These are phyloP conservation scores for Perca schrenkii DNA, from an alignment of 2,113 vertebrate species.

Conservation along the genomic window DNA sequence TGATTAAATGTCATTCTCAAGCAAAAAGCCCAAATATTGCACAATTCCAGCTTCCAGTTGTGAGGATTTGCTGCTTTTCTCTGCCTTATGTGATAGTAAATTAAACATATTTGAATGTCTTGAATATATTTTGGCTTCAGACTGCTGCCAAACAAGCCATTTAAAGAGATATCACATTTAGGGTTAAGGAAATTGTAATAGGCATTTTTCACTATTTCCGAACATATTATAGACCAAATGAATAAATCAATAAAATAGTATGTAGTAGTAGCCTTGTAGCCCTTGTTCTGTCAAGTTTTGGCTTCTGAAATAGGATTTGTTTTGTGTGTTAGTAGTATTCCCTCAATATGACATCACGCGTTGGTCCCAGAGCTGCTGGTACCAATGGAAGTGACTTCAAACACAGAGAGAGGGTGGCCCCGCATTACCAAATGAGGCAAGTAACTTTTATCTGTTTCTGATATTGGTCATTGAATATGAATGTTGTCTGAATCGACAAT, in stretches of 20 bases:
- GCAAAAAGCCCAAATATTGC: neutral
- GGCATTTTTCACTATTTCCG: neutral
- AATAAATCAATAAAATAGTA: neutral
- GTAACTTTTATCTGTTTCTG: neutral
- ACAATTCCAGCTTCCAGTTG: neutral
- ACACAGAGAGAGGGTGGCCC: slow-evolving; percentile 88
- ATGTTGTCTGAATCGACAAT: neutral
- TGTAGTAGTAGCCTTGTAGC: neutral
- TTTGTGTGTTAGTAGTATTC: slow-evolving; percentile 42
- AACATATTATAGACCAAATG: neutral
- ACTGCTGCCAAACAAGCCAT: neutral
- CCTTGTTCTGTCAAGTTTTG: slow-evolving; percentile 1
- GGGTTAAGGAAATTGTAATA: neutral
- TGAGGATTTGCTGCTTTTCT: neutral
- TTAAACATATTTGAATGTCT: neutral
- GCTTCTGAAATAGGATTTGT: neutral
- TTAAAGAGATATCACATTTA: neutral
- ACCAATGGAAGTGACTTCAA: slow-evolving; percentile 91
- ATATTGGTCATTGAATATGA: neutral
- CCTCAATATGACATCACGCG: slow-evolving; percentile 90
- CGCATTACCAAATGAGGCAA: slow-evolving; percentile 95
- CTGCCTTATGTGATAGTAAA: neutral
- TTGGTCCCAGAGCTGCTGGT: slow-evolving; percentile 86
- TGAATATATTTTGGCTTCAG: neutral
- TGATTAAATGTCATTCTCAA: neutral